A percentile compares a stretch with the other conserved stretches of the same genome.
phyloP scores from a whole-genome alignment of 2,113 vertebrate species.

The Puma concolor region DNA sequence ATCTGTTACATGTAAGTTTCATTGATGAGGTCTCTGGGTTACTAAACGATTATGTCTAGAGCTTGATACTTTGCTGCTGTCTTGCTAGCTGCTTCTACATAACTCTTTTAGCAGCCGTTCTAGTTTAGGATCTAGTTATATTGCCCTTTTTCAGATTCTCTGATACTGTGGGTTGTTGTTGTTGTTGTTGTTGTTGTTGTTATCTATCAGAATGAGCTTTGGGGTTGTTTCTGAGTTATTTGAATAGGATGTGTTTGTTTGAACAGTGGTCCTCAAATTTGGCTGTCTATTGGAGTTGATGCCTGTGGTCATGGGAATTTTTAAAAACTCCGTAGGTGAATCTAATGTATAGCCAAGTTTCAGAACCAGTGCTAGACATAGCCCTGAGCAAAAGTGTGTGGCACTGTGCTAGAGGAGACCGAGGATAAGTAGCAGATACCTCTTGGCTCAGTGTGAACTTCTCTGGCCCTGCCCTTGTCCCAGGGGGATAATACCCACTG shows the following conservation, averaged over 20 bases:
- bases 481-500: neutral
- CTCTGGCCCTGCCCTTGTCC: neutral
- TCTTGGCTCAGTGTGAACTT: neutral
- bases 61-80: neutral
- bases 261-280: conserved; percentile 12
- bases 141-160: neutral
- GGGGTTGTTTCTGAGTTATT: conserved; percentile 31
- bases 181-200: neutral
- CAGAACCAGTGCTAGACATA: neutral
- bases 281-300: neutral
- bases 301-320: neutral
- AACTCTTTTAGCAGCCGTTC: neutral
- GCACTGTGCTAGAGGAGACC: neutral
- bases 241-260: conserved; percentile 11
- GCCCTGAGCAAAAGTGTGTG: neutral
- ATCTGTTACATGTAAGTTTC: neutral
- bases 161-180: neutral
- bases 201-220: neutral
- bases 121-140: conserved; percentile 4
- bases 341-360: neutral
- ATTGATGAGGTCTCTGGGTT: neutral
- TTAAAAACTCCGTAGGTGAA: neutral
- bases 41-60: neutral
- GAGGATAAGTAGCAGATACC: neutral
- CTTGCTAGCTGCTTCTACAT: neutral